phyloP scores from a whole-genome alignment of 2,113 vertebrate species.

The Echinops telfairi region DNA sequence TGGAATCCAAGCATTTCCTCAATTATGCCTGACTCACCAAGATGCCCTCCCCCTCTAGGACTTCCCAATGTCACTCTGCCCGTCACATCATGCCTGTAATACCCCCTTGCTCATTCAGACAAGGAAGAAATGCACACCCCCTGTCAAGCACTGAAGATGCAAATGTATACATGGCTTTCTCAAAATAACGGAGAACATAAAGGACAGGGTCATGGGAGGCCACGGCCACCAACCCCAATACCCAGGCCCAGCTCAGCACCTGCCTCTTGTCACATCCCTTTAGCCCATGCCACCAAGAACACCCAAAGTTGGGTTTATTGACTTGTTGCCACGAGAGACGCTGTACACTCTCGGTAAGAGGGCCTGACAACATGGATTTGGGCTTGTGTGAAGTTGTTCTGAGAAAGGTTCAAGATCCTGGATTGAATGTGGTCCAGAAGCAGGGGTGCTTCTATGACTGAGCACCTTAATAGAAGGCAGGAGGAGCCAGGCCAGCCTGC shows the following conservation, averaged over 20 bases:
- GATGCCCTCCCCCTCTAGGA: neutral
- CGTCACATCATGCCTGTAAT: neutral
- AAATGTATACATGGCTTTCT: neutral
- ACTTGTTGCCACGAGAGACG: neutral
- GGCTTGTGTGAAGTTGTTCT: neutral
- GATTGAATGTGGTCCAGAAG: neutral
- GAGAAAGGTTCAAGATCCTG: neutral
- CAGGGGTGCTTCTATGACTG: neutral
- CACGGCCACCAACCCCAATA: neutral
- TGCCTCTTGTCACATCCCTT: neutral
- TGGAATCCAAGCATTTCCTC: neutral
- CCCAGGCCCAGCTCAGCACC: too few relatives aligned
- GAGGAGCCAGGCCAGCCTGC: neutral
- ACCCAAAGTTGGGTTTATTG: neutral
- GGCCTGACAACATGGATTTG: too few relatives aligned
- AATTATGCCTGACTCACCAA: neutral
- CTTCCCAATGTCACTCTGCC: neutral
- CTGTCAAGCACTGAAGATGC: neutral
- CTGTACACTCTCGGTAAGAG: too few relatives aligned
- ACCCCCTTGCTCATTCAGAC: neutral
- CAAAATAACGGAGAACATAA: neutral
- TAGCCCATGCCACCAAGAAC: neutral
- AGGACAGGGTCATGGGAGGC: neutral
- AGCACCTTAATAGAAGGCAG: neutral
- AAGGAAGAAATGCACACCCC: neutral